Conservation (phyloP, 1,140 invertebrate species). For the Brachionus manjavacas region DNA sequence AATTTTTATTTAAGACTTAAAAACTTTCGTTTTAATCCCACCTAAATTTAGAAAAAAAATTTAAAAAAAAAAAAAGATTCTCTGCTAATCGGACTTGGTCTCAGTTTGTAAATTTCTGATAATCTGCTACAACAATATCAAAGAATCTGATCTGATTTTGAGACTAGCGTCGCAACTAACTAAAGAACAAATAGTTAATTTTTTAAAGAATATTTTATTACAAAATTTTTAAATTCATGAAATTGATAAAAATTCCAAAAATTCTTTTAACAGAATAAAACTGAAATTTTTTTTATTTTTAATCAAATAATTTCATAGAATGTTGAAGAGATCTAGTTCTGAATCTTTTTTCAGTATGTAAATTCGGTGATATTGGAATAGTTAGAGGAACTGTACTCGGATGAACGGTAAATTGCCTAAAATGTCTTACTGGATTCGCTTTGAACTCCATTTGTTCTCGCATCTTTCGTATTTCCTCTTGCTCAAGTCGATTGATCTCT, state of each 20-base stretch:
- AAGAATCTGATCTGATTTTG: no score
- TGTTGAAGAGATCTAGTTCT: neutral
- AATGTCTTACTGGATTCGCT: neutral
- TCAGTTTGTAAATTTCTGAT: no score
- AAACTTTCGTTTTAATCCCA: no score
- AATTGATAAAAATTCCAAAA: neutral
- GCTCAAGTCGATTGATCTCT: neutral
- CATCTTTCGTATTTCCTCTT: neutral
- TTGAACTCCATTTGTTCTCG: conserved; percentile 25
- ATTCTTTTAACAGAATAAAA: neutral
- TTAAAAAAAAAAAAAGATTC: no score
- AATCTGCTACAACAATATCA: no score
- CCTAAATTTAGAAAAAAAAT: no score
- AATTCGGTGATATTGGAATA: neutral
- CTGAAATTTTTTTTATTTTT: neutral
- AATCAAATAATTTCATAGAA: neutral
- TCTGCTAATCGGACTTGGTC: no score
- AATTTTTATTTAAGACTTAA: no score
- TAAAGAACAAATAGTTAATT: no score
- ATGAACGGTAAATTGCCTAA: neutral
- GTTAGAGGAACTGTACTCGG: neutral
- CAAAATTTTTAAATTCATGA: no score
- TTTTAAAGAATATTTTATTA: no score
- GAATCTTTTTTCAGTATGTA: neutral
- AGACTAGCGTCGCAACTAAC: no score